Evolutionary conservation across 2,797 vertebrate species (phyloP).

Genomic region (Chrysolophus pictus): DNA sequence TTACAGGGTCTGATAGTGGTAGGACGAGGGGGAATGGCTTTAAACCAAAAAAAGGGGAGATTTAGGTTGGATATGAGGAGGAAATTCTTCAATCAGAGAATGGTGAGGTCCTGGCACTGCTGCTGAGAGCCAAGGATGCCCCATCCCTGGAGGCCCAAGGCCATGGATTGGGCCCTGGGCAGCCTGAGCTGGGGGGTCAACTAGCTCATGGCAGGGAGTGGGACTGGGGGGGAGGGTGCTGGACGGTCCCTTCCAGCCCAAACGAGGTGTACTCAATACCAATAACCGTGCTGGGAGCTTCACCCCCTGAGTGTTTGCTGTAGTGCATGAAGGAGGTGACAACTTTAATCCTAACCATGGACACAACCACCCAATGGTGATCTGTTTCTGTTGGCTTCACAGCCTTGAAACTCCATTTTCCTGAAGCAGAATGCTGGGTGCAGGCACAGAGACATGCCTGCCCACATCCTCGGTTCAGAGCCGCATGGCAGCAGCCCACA

Average conservation of each 20-base stretch:
- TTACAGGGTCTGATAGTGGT: not conserved
- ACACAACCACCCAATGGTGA: not conserved
- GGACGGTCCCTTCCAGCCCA: too few species aligned
- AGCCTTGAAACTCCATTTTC: not conserved
- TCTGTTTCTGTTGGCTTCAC: not conserved
- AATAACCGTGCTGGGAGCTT: accelerated
- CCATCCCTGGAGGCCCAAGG: not conserved
- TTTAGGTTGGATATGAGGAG: not conserved
- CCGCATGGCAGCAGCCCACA: not conserved
- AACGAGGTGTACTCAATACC: not conserved
- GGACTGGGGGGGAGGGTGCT: too few species aligned
- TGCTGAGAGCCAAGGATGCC: not conserved
- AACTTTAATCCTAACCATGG: not conserved
- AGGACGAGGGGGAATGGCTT: not conserved
- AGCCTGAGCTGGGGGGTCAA: not conserved
- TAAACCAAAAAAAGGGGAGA: not conserved
- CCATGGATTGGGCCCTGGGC: not conserved
- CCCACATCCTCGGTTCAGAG: accelerated
- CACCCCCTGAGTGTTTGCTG: not conserved
- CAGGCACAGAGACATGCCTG: not conserved
- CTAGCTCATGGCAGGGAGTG: not conserved
- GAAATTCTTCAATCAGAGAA: not conserved
- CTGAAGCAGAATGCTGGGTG: not conserved
- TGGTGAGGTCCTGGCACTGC: not conserved
- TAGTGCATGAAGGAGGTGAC: not conserved